Base-by-base conservation (phyloP, 2,113 vertebrate genomes). In the Prietella phreatophila region DNA sequence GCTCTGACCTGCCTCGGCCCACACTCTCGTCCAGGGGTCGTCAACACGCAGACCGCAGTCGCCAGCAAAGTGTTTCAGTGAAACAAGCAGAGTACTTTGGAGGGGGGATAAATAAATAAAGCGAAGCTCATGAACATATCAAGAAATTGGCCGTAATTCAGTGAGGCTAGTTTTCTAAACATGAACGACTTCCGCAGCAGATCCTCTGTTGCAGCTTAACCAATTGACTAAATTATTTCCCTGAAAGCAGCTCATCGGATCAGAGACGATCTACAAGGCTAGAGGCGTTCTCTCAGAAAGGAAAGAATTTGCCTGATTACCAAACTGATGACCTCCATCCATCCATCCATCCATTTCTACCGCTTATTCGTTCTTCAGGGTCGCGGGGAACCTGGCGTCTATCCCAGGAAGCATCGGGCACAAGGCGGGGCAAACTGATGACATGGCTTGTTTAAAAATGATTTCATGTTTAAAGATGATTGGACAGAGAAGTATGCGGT, bases 371-470 rank as follows among this genome's bases (percentile, higher is more conserved):
- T n/a, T n/a, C n/a, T n/a, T n/a, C n/a, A n/a, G n/a, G n/a, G n/a
- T n/a, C n/a, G n/a, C n/a, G n/a, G n/a, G n/a, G n/a, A n/a, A n/a
- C n/a, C n/a, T n/a, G n/a, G n/a, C n/a, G n/a, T n/a, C n/a, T n/a
- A n/a, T n/a, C n/a, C n/a, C n/a, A n/a, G n/a, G n/a, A n/a, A n/a
- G n/a, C n/a, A n/a, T n/a, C n/a, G n/a, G n/a, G n/a, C n/a, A n/a
- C n/a, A n/a, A n/a, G n/a, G n/a, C n/a, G n/a, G n/a, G n/a, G n/a
- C n/a, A n/a, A 53, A 58, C 55, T 58, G 30, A 22, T 20, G 79
- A 36, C 79, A 58, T 81, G 55, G 53, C n/a, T 81, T 80, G 50
- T 80, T 81, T 81, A 19, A 81, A 81, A 42, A 42, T 5, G 5
- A 42, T 42, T 42, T 47, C 36, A 13, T 25, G 55, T 60, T 25